These are phyloP conservation scores for Tauraco hartlaubi DNA, from an alignment of 2,797 vertebrate species.

Conservation along the genomic window DNA sequence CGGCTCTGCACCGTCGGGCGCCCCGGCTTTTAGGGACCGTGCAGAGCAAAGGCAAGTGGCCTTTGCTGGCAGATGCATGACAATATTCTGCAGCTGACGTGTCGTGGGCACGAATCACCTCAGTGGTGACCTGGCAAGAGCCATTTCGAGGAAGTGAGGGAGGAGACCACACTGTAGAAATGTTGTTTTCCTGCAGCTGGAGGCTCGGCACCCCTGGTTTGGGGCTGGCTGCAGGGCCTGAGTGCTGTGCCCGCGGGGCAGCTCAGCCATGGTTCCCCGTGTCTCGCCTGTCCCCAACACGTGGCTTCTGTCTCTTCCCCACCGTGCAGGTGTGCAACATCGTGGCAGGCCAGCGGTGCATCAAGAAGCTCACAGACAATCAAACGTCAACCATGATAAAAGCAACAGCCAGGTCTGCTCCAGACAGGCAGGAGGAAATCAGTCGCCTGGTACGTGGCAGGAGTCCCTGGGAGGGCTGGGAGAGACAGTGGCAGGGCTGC, in stretches of 20 bases:
- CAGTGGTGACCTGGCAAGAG: not conserved
- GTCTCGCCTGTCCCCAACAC: not conserved
- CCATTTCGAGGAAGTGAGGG: not conserved
- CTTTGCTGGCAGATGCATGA: not conserved
- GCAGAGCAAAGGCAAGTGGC: not conserved
- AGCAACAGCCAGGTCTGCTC: conserved; percentile 97
- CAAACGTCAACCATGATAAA: conserved; percentile 99
- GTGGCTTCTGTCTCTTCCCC: not conserved
- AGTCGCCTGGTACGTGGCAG: conserved; percentile 90
- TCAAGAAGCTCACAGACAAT: conserved; percentile 99
- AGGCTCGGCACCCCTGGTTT: not conserved
- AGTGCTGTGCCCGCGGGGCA: not conserved
- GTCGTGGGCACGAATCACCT: not conserved
- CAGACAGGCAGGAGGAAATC: conserved; percentile 97
- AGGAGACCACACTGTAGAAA: not conserved
- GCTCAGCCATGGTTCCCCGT: rapidly evolving
- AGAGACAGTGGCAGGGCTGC: rapidly evolving
- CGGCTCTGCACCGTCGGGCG: rapidly evolving
- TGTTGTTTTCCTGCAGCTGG: not conserved
- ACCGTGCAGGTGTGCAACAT: conserved; percentile 94
- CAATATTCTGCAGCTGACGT: not conserved
- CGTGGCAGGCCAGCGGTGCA: conserved; percentile 96
- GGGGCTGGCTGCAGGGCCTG: not conserved
- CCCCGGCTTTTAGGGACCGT: rapidly evolving
- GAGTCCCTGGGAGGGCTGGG: too few species aligned